These are phyloP conservation scores for Micromussa lordhowensis DNA, from an alignment of 92 coral and sea anemone species.

Conservation along the genomic window DNA sequence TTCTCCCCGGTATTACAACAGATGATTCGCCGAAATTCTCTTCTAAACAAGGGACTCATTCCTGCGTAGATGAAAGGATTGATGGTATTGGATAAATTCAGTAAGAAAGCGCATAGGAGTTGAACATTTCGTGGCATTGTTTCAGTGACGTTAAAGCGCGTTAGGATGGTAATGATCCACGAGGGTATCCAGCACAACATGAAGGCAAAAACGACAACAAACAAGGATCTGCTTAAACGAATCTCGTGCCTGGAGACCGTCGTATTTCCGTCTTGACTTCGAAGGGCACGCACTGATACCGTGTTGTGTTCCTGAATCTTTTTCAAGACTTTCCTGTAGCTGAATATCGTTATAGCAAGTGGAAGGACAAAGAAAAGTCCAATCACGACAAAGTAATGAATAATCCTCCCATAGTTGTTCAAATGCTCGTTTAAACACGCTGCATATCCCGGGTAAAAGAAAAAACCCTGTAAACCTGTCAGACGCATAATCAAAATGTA, in stretches of 20 bases:
- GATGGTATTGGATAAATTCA: not conserved
- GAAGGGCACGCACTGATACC: not conserved
- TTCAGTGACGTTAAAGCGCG: not conserved
- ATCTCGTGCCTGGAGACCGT: not conserved
- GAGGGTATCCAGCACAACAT: constrained; percentile 21
- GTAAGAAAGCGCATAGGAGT: not conserved
- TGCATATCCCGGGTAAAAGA: constrained; percentile 7
- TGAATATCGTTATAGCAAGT: not conserved
- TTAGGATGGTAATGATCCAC: not conserved
- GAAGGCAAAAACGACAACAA: constrained; percentile 9
- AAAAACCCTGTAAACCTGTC: not conserved
- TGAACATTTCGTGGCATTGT: not conserved
- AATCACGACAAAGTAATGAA: constrained; percentile 4
- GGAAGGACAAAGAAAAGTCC: not conserved
- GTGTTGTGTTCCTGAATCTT: constrained; percentile 6
- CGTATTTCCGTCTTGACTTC: not conserved
- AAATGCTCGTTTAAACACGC: not conserved
- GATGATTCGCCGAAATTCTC: not conserved
- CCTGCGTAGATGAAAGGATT: constrained; percentile 22
- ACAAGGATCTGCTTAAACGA: constrained; percentile 5
- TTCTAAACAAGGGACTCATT: constrained; percentile 2
- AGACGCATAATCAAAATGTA: not conserved
- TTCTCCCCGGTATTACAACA: no score
- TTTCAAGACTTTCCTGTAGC: constrained; percentile 14
- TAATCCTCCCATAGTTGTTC: not conserved